Base-by-base conservation (phyloP, 2,888 invertebrate species). In the Eucera pruinosa region DNA sequence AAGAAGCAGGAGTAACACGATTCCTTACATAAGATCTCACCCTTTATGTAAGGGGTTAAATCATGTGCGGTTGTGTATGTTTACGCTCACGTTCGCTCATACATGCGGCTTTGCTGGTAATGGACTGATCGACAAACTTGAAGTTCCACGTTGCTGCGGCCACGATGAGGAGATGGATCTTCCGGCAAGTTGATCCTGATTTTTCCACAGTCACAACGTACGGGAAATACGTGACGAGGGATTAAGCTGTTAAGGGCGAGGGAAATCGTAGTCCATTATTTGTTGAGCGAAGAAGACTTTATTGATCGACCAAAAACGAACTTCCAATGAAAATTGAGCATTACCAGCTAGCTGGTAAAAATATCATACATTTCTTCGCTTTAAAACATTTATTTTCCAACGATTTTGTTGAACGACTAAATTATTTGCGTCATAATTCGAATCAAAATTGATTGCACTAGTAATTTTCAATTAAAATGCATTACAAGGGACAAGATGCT, bases 101-200 rank as follows among this genome's bases (percentile, higher is more conserved):
- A 39, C 48, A 1, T 55, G 39, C 36, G 62, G 36, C 45, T 45
- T 23, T 15, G 18, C 36, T 54, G 33, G 25, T 75, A 68, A 71
- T 71, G n/a, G 68, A 75, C 58, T n/a, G 54, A 61, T 54, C 62
- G 30, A 27, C 20, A 36, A 67, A 71, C 43, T 67, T 57, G 33
- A 25, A 54, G 43, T 50, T 50, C 48, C 33, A 61, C 62, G 25
- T 50, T 58, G n/a, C 15, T 6, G 2, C 48, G 25, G 25, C 52
- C 20, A n/a, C 64, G 25, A 18, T n/a, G 5, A 33, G 13, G 47
- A 47, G 48, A 74, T 43, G 43, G 15, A 69, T 62, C 57, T 43
- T 41, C 41, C 15, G 3, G 25, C 18, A 62, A 54, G 15, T 43
- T 20, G 25, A 18, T 43, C 52, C 36, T 41, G 48, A 58, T 48